Percentiles rank a stretch among this genome's conserved stretches.
Conservation (phyloP, 2,113 vertebrate species). For the Crocuta crocuta region DNA sequence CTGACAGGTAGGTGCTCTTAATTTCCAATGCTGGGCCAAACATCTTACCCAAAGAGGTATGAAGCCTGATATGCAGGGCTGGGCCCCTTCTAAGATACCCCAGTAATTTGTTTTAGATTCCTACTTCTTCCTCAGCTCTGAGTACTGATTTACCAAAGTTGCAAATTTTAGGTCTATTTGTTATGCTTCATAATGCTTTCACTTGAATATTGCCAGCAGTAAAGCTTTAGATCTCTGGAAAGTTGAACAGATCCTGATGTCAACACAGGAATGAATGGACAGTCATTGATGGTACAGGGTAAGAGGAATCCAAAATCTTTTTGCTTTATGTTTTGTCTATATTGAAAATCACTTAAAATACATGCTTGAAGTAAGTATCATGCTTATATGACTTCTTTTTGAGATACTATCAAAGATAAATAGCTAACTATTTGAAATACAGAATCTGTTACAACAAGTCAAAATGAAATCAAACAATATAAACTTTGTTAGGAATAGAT, state of each 20-base stretch:
- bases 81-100: fast-evolving
- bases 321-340: background rate
- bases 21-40: background rate
- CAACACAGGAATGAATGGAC: background rate
- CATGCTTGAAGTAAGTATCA: background rate
- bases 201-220: background rate
- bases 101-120: background rate
- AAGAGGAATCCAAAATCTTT: background rate
- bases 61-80: background rate
- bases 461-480: background rate
- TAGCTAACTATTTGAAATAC: background rate
- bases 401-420: background rate
- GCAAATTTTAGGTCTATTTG: background rate
- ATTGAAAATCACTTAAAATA: background rate
- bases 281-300: background rate
- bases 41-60: background rate
- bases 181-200: background rate
- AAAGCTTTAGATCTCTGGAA: background rate
- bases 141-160: background rate
- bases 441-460: background rate
- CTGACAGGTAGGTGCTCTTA: background rate
- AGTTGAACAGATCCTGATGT: background rate
- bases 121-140: background rate
- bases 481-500: background rate
- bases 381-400: background rate